Evolutionary conservation across 2,888 invertebrate genomes (phyloP), one percentile per base, ranked within the genome.

Genomic region (Andricus quercusramuli): DNA sequence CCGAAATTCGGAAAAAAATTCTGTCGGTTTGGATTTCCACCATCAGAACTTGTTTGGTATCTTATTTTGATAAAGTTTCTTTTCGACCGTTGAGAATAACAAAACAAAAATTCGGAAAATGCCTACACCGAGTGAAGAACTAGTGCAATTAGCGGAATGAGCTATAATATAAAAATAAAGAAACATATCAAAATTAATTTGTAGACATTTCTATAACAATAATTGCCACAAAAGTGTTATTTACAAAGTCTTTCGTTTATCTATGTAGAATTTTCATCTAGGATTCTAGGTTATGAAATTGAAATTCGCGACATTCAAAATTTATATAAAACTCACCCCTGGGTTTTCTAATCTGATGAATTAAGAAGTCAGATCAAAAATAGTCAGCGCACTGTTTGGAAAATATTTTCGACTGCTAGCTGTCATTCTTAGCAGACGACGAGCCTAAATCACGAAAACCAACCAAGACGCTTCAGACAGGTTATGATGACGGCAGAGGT

Each of bases 341-440:
- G 22, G 22, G 1, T 5, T 6, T 5, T 47, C 17, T 17, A n/a
- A 65, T 65, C 17, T 20, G 0, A 65, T 20, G 32, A 25, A 32
- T 65, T 20, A 32, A 32, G 5, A 32, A 65, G 17, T 8, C 3
- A 0, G 1, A 32, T 29, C 20, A 32, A 37, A 20, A 37, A 15
- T 64, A 13, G 15, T 17, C 11, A 32, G n/a, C 29, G n/a, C 32
- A 32, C 5, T 20, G 11, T 29, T 65, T 44, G 25, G 22, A 47
- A 68, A 51, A 70, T 51, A 29, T 51, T 51, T 47, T 51, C 20
- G 25, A 70, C 59, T 41, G 22, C 15, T 9, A 25, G 67, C 67
- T 68, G 68, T 68, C 68, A 68, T 68, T 44, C 41, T 68, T 22
- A 70, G 51, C 70, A 70, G 70, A 70, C 70, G 51, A 70, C 70